phyloP scores from a whole-genome alignment of 2,888 invertebrate genomes.

The Athalia cordata region DNA sequence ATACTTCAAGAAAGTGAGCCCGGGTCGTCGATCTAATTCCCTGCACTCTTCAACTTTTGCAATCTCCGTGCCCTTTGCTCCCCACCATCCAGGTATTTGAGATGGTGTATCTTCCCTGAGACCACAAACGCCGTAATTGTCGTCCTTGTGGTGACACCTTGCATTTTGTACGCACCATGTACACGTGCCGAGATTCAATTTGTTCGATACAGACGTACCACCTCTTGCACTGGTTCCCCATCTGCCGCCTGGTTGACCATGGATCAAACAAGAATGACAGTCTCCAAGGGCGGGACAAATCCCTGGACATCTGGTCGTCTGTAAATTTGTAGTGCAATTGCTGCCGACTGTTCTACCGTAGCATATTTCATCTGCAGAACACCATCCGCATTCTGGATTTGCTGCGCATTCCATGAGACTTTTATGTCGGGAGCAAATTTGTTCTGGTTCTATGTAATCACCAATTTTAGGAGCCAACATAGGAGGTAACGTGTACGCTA shows the following conservation, averaged over 20 bases:
- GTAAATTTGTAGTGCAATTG: slow-evolving; percentile 92
- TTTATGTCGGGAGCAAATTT: slow-evolving; percentile 84
- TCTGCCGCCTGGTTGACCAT: slow-evolving; percentile 79
- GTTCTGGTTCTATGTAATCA: slow-evolving; percentile 82
- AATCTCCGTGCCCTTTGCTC: slow-evolving; percentile 86
- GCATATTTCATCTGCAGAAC: slow-evolving; percentile 86
- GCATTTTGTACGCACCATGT: slow-evolving; percentile 97
- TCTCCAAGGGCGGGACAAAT: slow-evolving; percentile 92
- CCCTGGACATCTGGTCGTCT: slow-evolving; percentile 90
- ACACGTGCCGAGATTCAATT: slow-evolving; percentile 86
- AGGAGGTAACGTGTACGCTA: slow-evolving; percentile 90
- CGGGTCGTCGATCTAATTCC: slow-evolving; percentile 86
- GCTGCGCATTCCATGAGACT: slow-evolving; percentile 88
- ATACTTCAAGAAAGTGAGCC: slow-evolving; percentile 91
- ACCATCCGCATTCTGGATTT: slow-evolving; percentile 97
- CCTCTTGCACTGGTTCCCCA: slow-evolving; percentile 70
- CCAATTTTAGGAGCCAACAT: slow-evolving; percentile 84
- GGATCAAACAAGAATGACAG: slow-evolving; percentile 93
- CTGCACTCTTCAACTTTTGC: slow-evolving; percentile 86
- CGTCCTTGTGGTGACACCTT: slow-evolving; percentile 90
- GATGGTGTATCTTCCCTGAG: slow-evolving; percentile 85
- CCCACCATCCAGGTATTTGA: slow-evolving; percentile 94
- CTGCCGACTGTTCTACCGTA: slow-evolving; percentile 90
- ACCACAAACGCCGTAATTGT: slow-evolving; percentile 89
- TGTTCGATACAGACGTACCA: slow-evolving; percentile 81